Evolutionary conservation across 2,113 vertebrate genomes (phyloP).

Genomic region (Hypocryptadius cinnamomeus): DNA sequence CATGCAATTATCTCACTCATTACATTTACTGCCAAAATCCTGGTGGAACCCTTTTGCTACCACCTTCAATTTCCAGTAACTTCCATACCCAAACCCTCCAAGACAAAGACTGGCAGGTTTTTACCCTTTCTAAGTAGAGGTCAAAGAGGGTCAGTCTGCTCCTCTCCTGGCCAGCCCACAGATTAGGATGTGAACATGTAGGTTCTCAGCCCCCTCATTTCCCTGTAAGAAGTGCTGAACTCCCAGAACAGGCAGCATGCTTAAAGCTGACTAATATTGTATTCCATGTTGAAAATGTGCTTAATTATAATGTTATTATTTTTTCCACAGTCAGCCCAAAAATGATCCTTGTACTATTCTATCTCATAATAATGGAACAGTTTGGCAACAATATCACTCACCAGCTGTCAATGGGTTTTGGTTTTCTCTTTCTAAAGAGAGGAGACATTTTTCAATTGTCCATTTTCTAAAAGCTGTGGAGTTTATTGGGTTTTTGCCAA

Average conservation of each 20-base stretch:
- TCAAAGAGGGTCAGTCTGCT: neutral
- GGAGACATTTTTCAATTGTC: neutral
- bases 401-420: rapidly evolving
- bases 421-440: neutral
- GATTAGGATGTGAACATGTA: neutral
- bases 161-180: neutral
- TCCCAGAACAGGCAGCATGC: neutral
- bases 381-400: neutral
- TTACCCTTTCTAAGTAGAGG: neutral
- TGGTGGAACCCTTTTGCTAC: neutral
- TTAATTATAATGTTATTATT: neutral
- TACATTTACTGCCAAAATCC: neutral
- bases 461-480: neutral
- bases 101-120: neutral
- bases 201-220: neutral
- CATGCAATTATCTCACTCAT: neutral
- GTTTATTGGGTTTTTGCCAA: neutral
- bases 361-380: neutral
- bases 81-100: neutral
- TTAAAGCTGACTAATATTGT: neutral
- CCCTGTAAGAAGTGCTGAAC: neutral
- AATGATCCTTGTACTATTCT: neutral
- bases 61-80: neutral
- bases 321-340: neutral
- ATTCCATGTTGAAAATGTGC: neutral